Conservation (phyloP, 2,113 vertebrate genomes). For the Bombycilla garrulus region DNA sequence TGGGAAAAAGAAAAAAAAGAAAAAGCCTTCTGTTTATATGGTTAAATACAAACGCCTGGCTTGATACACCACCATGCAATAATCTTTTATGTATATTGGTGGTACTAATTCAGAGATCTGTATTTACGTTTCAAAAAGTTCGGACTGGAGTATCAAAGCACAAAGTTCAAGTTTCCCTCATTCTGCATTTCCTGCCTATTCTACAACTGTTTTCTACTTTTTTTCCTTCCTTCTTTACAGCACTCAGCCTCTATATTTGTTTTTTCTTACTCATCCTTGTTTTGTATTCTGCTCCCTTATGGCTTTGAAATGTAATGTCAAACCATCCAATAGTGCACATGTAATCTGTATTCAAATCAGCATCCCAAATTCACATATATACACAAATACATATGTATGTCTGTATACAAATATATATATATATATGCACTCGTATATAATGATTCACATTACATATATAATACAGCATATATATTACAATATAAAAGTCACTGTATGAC, state of each 20-base stretch:
- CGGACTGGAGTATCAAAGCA: background rate
- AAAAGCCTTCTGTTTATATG: background rate
- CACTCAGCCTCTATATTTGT: background rate
- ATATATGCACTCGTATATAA: background rate
- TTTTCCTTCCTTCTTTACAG: background rate
- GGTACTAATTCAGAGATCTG: background rate
- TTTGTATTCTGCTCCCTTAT: conserved; percentile 4
- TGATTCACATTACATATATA: background rate
- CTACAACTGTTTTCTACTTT: background rate
- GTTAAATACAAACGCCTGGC: background rate
- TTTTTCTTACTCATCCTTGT: conserved; percentile 1
- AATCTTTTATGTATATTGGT: background rate
- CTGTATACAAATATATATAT: background rate
- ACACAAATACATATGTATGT: background rate
- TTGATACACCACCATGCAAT: background rate
- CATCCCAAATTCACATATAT: background rate
- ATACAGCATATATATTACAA: background rate
- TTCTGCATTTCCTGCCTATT: background rate
- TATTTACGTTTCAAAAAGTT: background rate
- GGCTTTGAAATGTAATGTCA: background rate
- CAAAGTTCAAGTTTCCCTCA: background rate
- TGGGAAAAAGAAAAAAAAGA: background rate
- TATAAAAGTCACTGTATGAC: background rate
- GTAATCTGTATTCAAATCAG: conserved; percentile 13
- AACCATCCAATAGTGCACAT: background rate